A percentile compares a stretch with the other conserved stretches of the same genome.
These are phyloP conservation scores for Cerceris rybyensis DNA, from an alignment of 2,888 invertebrate genomes.

Conservation along the genomic window DNA sequence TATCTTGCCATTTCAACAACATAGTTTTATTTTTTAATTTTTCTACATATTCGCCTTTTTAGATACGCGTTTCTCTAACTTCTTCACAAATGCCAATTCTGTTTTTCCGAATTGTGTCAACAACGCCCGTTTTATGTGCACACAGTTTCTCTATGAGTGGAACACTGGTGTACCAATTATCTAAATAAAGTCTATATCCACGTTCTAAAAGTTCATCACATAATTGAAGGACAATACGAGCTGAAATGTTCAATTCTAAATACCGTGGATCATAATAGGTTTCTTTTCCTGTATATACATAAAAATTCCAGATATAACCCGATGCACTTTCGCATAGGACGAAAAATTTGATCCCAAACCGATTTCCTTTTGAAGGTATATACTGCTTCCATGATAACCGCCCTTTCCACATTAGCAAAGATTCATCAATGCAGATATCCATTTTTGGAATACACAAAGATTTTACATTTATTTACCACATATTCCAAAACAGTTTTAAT, in stretches of 20 bases:
- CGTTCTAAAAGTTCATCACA: neutral
- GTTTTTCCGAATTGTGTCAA: slow-evolving; percentile 5
- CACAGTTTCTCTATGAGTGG: neutral
- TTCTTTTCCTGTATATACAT: slow-evolving; percentile 5
- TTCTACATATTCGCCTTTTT: slow-evolving; percentile 4
- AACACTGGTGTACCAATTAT: slow-evolving; percentile 13
- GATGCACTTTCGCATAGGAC: slow-evolving; percentile 6
- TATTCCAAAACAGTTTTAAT: slow-evolving; percentile 22
- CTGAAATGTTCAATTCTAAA: neutral
- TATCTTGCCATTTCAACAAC: slow-evolving; percentile 13
- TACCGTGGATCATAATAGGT: neutral
- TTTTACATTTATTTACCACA: slow-evolving; percentile 30
- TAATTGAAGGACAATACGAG: slow-evolving; percentile 5
- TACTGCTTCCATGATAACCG: slow-evolving; percentile 26
- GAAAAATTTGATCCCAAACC: slow-evolving; percentile 4
- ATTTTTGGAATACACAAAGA: no score
- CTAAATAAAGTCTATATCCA: neutral
- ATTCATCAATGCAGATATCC: slow-evolving; percentile 28
- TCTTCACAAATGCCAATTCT: neutral
- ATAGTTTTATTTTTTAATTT: neutral
- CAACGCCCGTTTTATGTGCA: neutral
- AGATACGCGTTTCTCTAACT: neutral
- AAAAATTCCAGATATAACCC: neutral
- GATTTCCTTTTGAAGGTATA: neutral
- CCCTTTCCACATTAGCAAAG: slow-evolving; percentile 27